Evolutionary conservation across 2,113 vertebrate genomes (phyloP).

Genomic region (Pagrus major): DNA sequence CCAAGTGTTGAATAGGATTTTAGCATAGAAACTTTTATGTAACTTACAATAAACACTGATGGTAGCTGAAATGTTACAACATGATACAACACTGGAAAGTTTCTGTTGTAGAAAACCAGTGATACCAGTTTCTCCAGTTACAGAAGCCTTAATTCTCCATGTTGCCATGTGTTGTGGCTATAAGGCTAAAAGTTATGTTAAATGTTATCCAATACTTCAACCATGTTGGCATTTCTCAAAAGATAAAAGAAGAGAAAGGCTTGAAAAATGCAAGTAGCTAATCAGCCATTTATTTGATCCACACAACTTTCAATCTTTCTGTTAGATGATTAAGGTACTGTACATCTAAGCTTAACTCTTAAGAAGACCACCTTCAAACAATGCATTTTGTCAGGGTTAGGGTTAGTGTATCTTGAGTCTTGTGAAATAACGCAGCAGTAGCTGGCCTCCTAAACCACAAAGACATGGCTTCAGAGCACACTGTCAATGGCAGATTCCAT

Average conservation of each 20-base stretch:
- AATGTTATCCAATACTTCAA: neutral
- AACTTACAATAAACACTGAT: neutral
- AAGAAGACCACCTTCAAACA: neutral
- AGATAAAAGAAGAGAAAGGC: neutral
- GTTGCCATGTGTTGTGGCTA: neutral
- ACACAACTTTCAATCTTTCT: constrained; percentile 1
- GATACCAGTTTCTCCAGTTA: neutral
- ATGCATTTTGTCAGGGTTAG: neutral
- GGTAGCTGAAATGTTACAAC: neutral
- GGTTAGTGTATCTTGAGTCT: neutral
- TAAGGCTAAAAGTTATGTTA: neutral
- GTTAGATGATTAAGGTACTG: neutral
- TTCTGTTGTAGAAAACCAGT: neutral
- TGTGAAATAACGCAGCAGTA: neutral
- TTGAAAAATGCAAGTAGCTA: neutral
- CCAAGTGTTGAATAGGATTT: neutral
- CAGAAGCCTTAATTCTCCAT: neutral
- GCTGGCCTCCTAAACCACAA: neutral
- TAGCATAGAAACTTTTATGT: neutral
- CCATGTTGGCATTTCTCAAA: neutral
- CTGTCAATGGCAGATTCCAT: neutral
- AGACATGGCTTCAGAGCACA: neutral
- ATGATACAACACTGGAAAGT: neutral
- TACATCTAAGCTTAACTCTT: neutral
- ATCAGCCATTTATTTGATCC: constrained; percentile 1